Evolutionary conservation across 2,888 invertebrate genomes (phyloP), one percentile per base, ranked within the genome.

Genomic region (Meliscaeva auricollis): DNA sequence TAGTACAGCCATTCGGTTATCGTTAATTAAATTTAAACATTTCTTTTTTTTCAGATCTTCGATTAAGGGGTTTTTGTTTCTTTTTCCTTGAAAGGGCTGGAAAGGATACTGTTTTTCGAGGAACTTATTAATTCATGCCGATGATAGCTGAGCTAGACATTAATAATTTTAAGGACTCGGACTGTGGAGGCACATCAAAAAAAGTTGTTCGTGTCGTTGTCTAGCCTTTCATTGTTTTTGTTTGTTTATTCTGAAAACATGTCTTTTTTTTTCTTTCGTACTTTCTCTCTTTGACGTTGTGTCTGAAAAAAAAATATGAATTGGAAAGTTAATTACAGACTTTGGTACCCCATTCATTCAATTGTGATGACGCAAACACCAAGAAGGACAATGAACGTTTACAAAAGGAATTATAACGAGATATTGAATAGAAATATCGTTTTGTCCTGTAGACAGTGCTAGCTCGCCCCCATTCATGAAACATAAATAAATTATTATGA

Each of bases 91-190:
- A 1, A 9, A 22, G 62, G 44, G 11, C 41, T 62, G 17, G 22
- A 17, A 35, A 35, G 9, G 6, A 35, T 50, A 30, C 11, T 4
- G 66, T 46, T 73, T 74, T 83, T 38, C 60, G 30, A 58, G 75
- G 84, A 84, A 84, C 72, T 75, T 79, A 79, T 75, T 84, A 80
- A 80, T 84, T 84, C 70, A 66, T 46, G 54, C 68, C 72, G 84
- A 75, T 84, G 84, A 84, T 80, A 75, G 84, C 79, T 50, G 48
- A 74, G 58, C 74, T 75, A 64, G 15, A 26, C 74, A 66, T 70
- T 69, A 58, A 64, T 78, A 38, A 38, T 38, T 75, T 72, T 44
- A 50, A 62, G 60, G 38, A 62, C 35, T 62, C 9, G 26, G 32
- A 7, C 11, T 7, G 26, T 26, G 26, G 50, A 13, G 30, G 17